Percentiles rank a stretch among this genome's conserved stretches.
These are phyloP conservation scores for Dromas ardeola DNA, from an alignment of 2,113 vertebrate genomes.

Conservation along the genomic window DNA sequence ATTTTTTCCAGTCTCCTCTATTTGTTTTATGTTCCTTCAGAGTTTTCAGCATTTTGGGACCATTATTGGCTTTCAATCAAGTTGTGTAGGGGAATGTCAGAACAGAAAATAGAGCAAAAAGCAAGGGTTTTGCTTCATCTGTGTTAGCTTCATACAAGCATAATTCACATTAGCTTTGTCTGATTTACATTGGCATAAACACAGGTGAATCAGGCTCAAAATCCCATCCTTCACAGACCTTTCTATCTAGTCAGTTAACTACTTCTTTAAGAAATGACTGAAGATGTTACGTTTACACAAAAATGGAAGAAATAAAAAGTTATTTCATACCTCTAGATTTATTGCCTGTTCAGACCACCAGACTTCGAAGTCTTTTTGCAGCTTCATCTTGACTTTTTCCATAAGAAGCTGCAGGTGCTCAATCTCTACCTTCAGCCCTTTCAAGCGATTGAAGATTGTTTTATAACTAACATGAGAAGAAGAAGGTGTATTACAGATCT, in stretches of 20 bases:
- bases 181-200: neutral
- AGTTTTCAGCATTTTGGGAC: neutral
- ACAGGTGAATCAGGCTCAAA: neutral
- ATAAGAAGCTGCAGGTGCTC: constrained; percentile 90
- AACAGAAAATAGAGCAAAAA: neutral
- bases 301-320: neutral
- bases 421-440: constrained; percentile 89
- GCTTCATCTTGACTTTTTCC: constrained; percentile 85
- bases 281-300: neutral
- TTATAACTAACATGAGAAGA: constrained; percentile 80
- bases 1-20: neutral
- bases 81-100: neutral
- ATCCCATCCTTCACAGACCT: neutral
- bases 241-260: neutral
- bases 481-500: neutral
- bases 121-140: neutral
- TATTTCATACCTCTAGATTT: constrained; percentile 76
- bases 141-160: neutral
- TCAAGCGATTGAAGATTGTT: constrained; percentile 77
- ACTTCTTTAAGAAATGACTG: neutral
- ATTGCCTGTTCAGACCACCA: constrained; percentile 87
- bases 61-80: neutral
- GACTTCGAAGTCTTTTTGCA: constrained; percentile 88
- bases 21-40: neutral
- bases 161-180: neutral